These are phyloP conservation scores for Proisotoma minuta DNA, from an alignment of 2,888 invertebrate species.

Conservation along the genomic window DNA sequence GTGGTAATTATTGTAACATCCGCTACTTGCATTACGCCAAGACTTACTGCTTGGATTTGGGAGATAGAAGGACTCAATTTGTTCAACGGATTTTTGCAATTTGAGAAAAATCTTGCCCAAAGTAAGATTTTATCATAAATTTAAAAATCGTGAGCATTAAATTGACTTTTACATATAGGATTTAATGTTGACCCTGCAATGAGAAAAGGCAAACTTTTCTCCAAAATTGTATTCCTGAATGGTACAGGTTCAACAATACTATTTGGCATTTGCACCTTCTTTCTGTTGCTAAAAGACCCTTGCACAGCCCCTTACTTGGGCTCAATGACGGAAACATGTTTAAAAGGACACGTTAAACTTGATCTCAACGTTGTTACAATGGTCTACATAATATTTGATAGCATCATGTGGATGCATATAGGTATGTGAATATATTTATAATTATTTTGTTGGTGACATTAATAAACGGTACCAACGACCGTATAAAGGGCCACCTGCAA, in stretches of 20 bases:
- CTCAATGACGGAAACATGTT: not conserved
- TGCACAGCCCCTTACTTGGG: not conserved
- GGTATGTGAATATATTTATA: too few relatives aligned
- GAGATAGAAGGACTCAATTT: not conserved
- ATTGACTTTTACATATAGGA: too few relatives aligned
- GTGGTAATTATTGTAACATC: not conserved
- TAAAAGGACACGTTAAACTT: not conserved
- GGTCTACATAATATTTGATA: not conserved
- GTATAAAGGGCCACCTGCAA: not conserved
- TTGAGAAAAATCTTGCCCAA: not conserved
- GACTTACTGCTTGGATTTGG: not conserved
- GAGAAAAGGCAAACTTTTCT: not conserved
- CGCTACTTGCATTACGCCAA: not conserved
- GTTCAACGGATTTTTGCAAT: not conserved
- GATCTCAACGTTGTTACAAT: not conserved
- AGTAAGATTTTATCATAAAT: too few relatives aligned
- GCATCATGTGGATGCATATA: not conserved
- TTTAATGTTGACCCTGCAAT: too few relatives aligned
- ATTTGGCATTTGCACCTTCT: not conserved
- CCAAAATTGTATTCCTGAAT: not conserved
- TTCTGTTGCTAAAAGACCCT: not conserved
- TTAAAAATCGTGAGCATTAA: too few relatives aligned
- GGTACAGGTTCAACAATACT: not conserved
- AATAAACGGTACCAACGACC: too few relatives aligned
- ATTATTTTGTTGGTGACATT: too few relatives aligned